Base-by-base conservation (phyloP, 2,113 vertebrate genomes). In the Geothlypis trichas region DNA sequence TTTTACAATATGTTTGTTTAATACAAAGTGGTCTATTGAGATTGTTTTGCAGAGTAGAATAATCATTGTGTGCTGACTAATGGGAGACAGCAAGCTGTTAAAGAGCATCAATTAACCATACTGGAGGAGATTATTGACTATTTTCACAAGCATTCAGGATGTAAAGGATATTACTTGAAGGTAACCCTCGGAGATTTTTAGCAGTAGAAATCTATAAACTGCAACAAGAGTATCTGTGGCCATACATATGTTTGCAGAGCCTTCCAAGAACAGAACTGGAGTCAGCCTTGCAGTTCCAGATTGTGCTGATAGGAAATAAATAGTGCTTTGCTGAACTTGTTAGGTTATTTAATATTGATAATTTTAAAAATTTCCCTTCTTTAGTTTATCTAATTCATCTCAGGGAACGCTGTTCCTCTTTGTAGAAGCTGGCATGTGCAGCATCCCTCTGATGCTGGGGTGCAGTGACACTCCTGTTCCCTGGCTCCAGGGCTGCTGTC, bases 21-120 rank as follows among this genome's bases (percentile, higher is more conserved):
- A 95, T 81, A 89, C 66, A 77, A 92, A 90, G 90, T 90, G 76
- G 83, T 94, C 93, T 96, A 79, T 68, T 87, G 96, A 96, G 96
- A 88, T 96, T 94, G 95, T 93, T 96, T 93, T 86, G 85, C 52
- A 41, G 68, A 28, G 58, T 44, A 59, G 65, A 93, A 44, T 93
- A 84, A 90, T 94, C 72, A 12, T 90, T 90, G 62, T 72, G 54
- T 84, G 90, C 90, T 96, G 90, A 92, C 95, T 96, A 94, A 94
- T 78, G 90, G 88, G 76, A 96, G 88, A 72, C n/a, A 81, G 79
- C 92, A 93, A 93, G 93, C 90, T 95, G 92, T 86, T 96, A 92
- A 90, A 91, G 79, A 94, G 65, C 79, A 84, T 91, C 95, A 92
- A 84, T 96, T 96, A 97, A 71, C 82, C 20, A 33, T 94, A 42